These are phyloP conservation scores for Aphyosemion australe DNA, from an alignment of 2,113 vertebrate species.

Conservation along the genomic window DNA sequence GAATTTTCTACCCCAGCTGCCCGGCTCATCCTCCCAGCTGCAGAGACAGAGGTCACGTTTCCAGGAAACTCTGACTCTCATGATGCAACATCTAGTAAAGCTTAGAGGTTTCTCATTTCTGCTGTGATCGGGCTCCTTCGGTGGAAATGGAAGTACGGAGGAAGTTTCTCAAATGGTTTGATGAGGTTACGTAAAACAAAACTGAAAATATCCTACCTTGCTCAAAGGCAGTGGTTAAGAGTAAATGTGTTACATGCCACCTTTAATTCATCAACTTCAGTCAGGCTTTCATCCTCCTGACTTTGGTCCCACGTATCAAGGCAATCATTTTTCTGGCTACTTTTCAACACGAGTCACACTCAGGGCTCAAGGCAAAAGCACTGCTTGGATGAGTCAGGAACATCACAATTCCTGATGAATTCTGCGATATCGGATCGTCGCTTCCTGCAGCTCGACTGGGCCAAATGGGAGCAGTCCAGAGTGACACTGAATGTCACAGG, in stretches of 20 bases:
- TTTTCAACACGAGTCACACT: slow-evolving; percentile 38
- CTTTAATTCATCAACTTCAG: slow-evolving; percentile 47
- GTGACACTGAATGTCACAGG: slow-evolving; percentile 39
- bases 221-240: slow-evolving; percentile 59
- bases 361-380: slow-evolving; percentile 42
- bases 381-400: slow-evolving; percentile 39
- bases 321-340: slow-evolving; percentile 43
- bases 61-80: slow-evolving; percentile 40
- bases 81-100: slow-evolving; percentile 50
- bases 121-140: slow-evolving; percentile 12
- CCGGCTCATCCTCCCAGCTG: slow-evolving; percentile 19
- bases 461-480: slow-evolving; percentile 52
- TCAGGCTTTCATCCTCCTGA: slow-evolving; percentile 53
- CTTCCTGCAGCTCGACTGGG: slow-evolving; percentile 26
- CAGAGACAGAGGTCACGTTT: slow-evolving; percentile 30
- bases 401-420: slow-evolving; percentile 36
- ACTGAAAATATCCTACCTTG: slow-evolving; percentile 51
- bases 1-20: slow-evolving; percentile 22
- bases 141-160: slow-evolving; percentile 15
- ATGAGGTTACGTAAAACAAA: slow-evolving; percentile 25
- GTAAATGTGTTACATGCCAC: slow-evolving; percentile 58
- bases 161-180: slow-evolving; percentile 4
- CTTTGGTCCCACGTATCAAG: slow-evolving; percentile 50
- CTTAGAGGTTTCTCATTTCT: slow-evolving; percentile 25
- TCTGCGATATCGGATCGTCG: slow-evolving; percentile 21